Evolutionary conservation across 2,888 invertebrate genomes (phyloP), one percentile per base, ranked within the genome.

Genomic region (Automeris io): DNA sequence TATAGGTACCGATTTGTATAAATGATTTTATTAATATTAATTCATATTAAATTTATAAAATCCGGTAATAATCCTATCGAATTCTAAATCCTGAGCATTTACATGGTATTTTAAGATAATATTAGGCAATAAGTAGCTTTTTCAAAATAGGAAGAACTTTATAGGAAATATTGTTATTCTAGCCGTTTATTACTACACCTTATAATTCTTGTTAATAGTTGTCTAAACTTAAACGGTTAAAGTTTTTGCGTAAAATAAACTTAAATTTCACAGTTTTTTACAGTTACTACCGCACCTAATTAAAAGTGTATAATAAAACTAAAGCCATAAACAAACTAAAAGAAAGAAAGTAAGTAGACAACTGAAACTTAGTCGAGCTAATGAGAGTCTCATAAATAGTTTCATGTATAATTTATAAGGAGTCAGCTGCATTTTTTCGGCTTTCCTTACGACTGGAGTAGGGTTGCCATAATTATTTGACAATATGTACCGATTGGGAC

Each of bases 401-500:
- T 60, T 69, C 70, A 70, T 73, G 73, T 75, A 68, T 77, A 72
- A 81, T 76, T 81, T 82, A 83, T 74, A 66, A 67, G 52, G 47
- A 53, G 57, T 59, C 60, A 63, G 64, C 69, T 66, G 70, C 67
- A 76, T 71, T 76, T 77, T 80, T 81, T 81, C 73, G 71, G 70
- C 68, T 70, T 67, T 61, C 60, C 63, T 60, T 55, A 61, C 51
- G 41, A 40, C 33, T 34, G 29, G 22, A 29, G 55, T 54, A 61
- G 54, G 59, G 51, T 46, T 49, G 40, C 50, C 54, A 52, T 57
- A 70, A n/a, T n/a, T n/a, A n/a, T n/a, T n/a, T n/a, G n/a, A n/a
- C n/a, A n/a, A n/a, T n/a, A n/a, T n/a, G n/a, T n/a, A n/a, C n/a
- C n/a, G n/a, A n/a, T n/a, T n/a, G n/a, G n/a, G n/a, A n/a, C n/a